Conservation (phyloP, 2,888 invertebrate species). For the Alloscopus bannaensis region DNA sequence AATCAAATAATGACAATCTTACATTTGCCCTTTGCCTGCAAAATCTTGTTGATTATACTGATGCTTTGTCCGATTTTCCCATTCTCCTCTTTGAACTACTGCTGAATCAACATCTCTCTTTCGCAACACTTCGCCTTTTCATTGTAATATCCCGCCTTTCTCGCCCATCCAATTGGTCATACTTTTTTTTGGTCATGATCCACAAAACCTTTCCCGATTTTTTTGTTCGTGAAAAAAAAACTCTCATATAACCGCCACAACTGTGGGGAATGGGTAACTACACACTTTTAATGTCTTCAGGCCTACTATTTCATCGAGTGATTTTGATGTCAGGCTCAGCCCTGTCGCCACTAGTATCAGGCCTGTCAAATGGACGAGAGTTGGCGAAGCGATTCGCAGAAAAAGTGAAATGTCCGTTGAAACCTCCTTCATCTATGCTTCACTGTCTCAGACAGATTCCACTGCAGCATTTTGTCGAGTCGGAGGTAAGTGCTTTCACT, state of each 20-base stretch:
- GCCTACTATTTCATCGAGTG: slow-evolving; percentile 81
- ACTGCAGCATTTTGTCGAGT: slow-evolving; percentile 70
- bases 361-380: slow-evolving; percentile 74
- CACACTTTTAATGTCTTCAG: slow-evolving; percentile 49
- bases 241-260: neutral
- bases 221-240: slow-evolving; percentile 11
- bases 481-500: slow-evolving; percentile 67
- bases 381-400: slow-evolving; percentile 71
- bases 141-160: slow-evolving; percentile 14
- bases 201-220: slow-evolving; percentile 10
- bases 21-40: slow-evolving; percentile 13
- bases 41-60: slow-evolving; percentile 21
- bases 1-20: slow-evolving; percentile 36
- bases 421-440: slow-evolving; percentile 72
- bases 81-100: slow-evolving; percentile 29
- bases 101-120: slow-evolving; percentile 48
- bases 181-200: neutral
- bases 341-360: slow-evolving; percentile 79
- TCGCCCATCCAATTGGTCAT: slow-evolving; percentile 23
- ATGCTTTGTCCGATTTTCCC: slow-evolving; percentile 31
- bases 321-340: slow-evolving; percentile 87
- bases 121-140: slow-evolving; percentile 27
- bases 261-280: slow-evolving; percentile 16
- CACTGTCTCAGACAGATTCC: slow-evolving; percentile 72
- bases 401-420: slow-evolving; percentile 69